Evolutionary conservation across 2,888 invertebrate genomes (phyloP).

Genomic region (Sussaba pulchella): DNA sequence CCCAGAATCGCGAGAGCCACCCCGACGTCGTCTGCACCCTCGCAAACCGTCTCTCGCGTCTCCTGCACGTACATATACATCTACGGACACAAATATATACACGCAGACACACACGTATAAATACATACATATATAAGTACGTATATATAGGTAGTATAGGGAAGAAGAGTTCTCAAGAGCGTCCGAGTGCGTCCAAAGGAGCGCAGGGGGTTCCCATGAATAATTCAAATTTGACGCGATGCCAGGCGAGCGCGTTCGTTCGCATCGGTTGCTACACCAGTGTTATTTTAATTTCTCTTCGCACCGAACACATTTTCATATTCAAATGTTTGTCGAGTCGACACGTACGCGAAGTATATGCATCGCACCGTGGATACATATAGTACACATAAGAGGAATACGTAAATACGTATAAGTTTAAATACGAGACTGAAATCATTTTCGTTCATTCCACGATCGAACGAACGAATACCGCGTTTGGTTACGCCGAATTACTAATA

Average conservation of each 20-base stretch:
- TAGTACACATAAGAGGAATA: too few species aligned
- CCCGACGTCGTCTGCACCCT: slow-evolving; percentile 54
- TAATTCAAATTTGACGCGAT: slow-evolving; percentile 76
- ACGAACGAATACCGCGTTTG: slow-evolving; percentile 11
- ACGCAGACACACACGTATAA: slow-evolving; percentile 4
- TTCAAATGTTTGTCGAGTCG: slow-evolving; percentile 75
- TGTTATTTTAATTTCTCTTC: slow-evolving; percentile 81
- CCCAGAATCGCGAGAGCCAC: slow-evolving; percentile 34
- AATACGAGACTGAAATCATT: slow-evolving; percentile 21
- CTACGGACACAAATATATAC: too few species aligned
- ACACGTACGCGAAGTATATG: slow-evolving; percentile 52
- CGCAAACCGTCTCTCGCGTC: slow-evolving; percentile 27
- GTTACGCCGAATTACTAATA: slow-evolving; percentile 37
- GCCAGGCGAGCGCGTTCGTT: slow-evolving; percentile 67
- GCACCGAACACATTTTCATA: slow-evolving; percentile 78
- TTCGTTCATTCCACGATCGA: slow-evolving; percentile 26
- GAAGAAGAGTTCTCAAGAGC: slow-evolving; percentile 60
- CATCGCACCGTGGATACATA: slow-evolving; percentile 1
- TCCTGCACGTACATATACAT: slow-evolving; percentile 1
- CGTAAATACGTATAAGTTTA: slow-evolving; percentile 16
- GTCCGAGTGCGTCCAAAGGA: slow-evolving; percentile 65
- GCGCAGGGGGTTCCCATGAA: slow-evolving; percentile 74
- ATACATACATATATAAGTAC: slow-evolving; percentile 13
- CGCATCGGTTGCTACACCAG: slow-evolving; percentile 67
- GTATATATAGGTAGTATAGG: slow-evolving; percentile 14